These are phyloP conservation scores for Siderastrea radians DNA, from an alignment of 92 coral and sea anemone species.

Conservation along the genomic window DNA sequence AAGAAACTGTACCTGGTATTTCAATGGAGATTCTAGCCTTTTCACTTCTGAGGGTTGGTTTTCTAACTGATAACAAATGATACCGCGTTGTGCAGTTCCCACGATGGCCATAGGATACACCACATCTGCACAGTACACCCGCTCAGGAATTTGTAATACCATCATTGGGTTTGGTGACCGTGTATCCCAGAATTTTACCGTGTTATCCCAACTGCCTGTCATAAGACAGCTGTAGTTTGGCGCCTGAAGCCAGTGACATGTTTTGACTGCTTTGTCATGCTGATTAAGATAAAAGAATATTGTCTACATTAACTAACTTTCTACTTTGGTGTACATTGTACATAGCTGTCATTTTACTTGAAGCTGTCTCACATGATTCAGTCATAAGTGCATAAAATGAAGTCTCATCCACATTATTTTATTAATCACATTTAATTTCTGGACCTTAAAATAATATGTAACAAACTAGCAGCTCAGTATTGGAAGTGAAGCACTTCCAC, in stretches of 20 bases:
- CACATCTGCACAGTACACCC: conserved; percentile 98
- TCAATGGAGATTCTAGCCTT: conserved; percentile 97
- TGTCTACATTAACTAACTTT: not conserved
- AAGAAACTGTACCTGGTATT: conserved; percentile 81
- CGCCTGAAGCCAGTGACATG: conserved; percentile 96
- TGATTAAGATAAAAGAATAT: conserved; percentile 31
- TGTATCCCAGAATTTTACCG: conserved; percentile 97
- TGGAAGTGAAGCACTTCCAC: too few species aligned
- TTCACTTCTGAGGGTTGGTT: conserved; percentile 94
- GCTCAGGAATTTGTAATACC: conserved; percentile 86
- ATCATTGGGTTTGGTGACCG: conserved; percentile 87
- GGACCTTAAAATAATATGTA: too few species aligned
- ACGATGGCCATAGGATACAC: conserved; percentile 99
- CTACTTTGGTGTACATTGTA: not conserved
- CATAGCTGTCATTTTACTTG: too few species aligned
- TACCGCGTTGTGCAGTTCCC: conserved; percentile 98
- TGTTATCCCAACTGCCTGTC: conserved; percentile 99
- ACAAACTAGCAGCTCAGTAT: too few species aligned
- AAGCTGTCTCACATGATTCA: too few species aligned
- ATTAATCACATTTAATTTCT: too few species aligned
- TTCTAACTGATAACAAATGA: conserved; percentile 94
- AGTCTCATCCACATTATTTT: too few species aligned
- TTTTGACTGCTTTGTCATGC: conserved; percentile 94
- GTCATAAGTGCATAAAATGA: too few species aligned
- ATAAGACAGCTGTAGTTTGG: conserved; percentile 95